Conservation (phyloP, 2,113 vertebrate species). For the Phyllostomus hastatus region DNA sequence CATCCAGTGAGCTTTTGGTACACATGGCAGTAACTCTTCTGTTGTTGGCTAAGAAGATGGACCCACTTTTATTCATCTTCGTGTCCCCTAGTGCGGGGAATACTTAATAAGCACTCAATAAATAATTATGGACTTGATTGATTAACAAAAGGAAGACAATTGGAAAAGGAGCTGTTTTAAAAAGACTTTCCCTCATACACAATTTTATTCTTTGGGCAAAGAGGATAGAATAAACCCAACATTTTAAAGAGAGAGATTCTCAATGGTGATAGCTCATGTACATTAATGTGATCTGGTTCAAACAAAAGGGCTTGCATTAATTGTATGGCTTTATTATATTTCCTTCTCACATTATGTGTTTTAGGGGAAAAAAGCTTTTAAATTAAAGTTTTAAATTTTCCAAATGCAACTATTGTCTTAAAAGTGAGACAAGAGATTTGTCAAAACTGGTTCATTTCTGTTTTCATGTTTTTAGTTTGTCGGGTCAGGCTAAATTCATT, state of each 20-base stretch:
- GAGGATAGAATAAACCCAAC: background rate
- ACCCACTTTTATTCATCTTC: background rate
- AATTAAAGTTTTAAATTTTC: background rate
- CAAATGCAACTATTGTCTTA: background rate
- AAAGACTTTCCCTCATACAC: background rate
- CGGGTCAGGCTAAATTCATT: conserved; percentile 2
- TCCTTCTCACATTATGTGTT: background rate
- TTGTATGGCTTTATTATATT: background rate
- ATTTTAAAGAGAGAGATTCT: background rate
- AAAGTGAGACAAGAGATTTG: background rate
- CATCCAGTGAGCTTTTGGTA: background rate
- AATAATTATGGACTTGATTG: background rate
- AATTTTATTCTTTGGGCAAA: background rate
- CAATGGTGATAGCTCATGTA: background rate
- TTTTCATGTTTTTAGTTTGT: background rate
- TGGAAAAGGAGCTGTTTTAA: background rate
- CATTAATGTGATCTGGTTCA: background rate
- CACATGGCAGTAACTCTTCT: background rate
- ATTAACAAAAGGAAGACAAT: background rate
- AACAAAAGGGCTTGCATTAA: background rate
- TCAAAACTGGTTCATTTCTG: background rate
- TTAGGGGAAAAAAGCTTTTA: background rate
- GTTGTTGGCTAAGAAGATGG: background rate
- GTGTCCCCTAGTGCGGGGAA: background rate
- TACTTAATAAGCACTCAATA: background rate